These are phyloP conservation scores for Thalpophila matura DNA, from an alignment of 2,888 invertebrate genomes.

Conservation along the genomic window DNA sequence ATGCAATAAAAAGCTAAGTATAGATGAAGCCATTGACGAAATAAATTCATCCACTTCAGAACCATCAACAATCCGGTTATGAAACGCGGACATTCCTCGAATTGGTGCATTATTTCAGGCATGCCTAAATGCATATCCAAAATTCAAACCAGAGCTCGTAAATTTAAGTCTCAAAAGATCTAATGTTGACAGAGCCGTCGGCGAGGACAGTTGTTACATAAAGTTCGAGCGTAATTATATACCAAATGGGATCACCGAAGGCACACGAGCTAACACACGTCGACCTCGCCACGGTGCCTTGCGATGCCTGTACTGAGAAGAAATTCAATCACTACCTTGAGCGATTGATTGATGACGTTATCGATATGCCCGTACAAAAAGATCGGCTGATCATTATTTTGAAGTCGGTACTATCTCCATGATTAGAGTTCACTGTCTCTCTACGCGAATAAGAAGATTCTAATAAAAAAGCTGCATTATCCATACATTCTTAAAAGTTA, in stretches of 20 bases:
- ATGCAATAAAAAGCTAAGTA: constrained; percentile 25
- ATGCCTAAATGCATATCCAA: constrained; percentile 24
- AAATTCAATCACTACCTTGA: constrained; percentile 79
- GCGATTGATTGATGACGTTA: constrained; percentile 76
- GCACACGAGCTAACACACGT: constrained; percentile 82
- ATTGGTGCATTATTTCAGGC: constrained; percentile 1
- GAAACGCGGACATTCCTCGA: not conserved
- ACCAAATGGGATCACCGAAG: constrained; percentile 88
- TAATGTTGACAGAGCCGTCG: constrained; percentile 73
- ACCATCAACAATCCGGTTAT: not conserved
- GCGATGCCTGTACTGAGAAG: constrained; percentile 76
- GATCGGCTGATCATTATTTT: not conserved
- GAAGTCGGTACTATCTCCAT: constrained; percentile 18
- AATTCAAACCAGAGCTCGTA: constrained; percentile 39
- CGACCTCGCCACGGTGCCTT: constrained; percentile 77
- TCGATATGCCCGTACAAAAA: constrained; percentile 13
- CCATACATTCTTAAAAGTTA: constrained; percentile 20
- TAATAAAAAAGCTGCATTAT: constrained; percentile 16
- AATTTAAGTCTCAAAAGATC: constrained; percentile 51
- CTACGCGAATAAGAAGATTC: too few relatives aligned
- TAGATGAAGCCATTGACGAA: constrained; percentile 21
- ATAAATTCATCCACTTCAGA: constrained; percentile 13
- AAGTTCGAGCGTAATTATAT: constrained; percentile 88
- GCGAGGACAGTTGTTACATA: constrained; percentile 82
- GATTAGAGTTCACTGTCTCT: too few relatives aligned